phyloP scores from a whole-genome alignment of 1,140 invertebrate genomes.

The Scaptomyza pallida region DNA sequence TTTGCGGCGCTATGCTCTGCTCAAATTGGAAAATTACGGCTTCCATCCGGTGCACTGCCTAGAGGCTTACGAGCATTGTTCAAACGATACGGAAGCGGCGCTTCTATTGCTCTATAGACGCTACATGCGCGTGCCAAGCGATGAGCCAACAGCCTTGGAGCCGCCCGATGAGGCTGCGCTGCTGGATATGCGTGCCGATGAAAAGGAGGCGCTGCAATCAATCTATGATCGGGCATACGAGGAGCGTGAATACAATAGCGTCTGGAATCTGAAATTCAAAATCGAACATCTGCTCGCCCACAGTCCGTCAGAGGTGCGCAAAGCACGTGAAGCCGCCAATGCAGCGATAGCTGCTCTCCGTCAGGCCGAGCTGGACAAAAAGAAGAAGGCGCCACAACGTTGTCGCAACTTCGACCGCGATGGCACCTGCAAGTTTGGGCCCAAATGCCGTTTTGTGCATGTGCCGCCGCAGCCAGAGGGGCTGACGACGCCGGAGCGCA shows the following conservation, averaged over 20 bases:
- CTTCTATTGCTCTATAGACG: slow-evolving; percentile 88
- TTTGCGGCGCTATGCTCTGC: slow-evolving; percentile 88
- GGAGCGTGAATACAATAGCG: slow-evolving; percentile 87
- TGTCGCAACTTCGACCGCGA: slow-evolving; percentile 88
- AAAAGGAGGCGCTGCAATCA: slow-evolving; percentile 89
- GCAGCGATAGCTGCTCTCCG: slow-evolving; percentile 46
- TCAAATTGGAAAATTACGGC: slow-evolving; percentile 89
- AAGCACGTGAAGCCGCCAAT: slow-evolving; percentile 83
- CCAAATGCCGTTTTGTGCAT: slow-evolving; percentile 90
- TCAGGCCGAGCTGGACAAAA: slow-evolving; percentile 62
- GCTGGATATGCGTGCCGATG: slow-evolving; percentile 87
- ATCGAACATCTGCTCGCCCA: slow-evolving; percentile 88
- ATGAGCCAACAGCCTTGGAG: slow-evolving; percentile 51
- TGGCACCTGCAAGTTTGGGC: slow-evolving; percentile 88
- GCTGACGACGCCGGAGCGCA: slow-evolving; percentile 24
- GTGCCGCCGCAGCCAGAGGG: slow-evolving; percentile 84
- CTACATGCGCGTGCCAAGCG: slow-evolving; percentile 85
- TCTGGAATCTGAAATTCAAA: slow-evolving; percentile 88
- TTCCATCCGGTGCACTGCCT: slow-evolving; percentile 89
- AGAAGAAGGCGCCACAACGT: slow-evolving; percentile 85
- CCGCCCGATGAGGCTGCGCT: slow-evolving; percentile 84
- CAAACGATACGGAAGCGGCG: slow-evolving; percentile 87
- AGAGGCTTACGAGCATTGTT: slow-evolving; percentile 88
- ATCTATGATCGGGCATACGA: slow-evolving; percentile 89
- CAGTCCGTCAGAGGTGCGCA: slow-evolving; percentile 85